Evolutionary conservation across 1,140 invertebrate species (phyloP).

Genomic region (Brachionus calyciflorus): DNA sequence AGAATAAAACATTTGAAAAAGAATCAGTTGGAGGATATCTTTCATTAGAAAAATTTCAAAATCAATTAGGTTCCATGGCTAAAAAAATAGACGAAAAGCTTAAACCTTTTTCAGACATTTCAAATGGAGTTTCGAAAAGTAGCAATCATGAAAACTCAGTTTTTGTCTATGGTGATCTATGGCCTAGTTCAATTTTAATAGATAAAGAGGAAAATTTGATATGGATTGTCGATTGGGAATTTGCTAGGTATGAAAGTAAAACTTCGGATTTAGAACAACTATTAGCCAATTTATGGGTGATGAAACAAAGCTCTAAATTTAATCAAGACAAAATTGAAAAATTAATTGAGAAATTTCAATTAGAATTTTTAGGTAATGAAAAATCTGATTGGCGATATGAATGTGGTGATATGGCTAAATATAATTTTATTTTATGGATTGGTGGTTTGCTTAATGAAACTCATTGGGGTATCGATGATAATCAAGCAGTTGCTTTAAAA

Average conservation of each 20-base stretch:
- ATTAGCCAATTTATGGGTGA: constrained; percentile 27
- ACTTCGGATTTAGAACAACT: constrained; percentile 20
- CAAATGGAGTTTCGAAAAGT: background rate
- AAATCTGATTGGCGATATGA: background rate
- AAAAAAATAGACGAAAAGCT: constrained; percentile 23
- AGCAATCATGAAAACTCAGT: background rate
- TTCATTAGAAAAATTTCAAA: background rate
- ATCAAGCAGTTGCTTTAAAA: background rate
- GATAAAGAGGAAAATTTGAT: constrained; percentile 33
- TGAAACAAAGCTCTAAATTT: constrained; percentile 35
- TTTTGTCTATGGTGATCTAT: constrained; percentile 35
- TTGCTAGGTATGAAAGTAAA: background rate
- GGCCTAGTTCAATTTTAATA: constrained; percentile 41
- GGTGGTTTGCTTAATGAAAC: background rate
- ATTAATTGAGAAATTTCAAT: background rate
- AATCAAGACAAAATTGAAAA: background rate
- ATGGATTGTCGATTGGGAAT: constrained; percentile 41
- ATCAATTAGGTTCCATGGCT: background rate
- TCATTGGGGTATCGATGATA: background rate
- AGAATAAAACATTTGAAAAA: background rate
- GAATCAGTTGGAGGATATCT: background rate
- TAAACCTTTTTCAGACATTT: constrained; percentile 2
- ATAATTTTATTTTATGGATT: constrained; percentile 22
- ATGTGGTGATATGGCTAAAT: background rate
- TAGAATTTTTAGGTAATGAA: background rate